Evolutionary conservation across 2,797 vertebrate species (phyloP).

Genomic region (Cuniculus paca): DNA sequence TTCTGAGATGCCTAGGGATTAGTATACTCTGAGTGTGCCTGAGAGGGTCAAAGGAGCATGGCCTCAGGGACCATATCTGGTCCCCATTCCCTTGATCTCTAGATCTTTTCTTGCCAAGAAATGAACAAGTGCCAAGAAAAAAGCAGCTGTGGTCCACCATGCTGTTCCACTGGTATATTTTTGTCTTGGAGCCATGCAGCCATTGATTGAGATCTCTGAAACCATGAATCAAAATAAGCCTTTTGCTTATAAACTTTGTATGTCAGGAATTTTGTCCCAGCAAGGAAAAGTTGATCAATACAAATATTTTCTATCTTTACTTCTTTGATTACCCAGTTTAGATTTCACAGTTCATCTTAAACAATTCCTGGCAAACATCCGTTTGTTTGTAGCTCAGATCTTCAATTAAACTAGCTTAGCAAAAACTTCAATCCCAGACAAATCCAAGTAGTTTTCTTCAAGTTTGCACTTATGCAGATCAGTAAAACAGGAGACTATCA

Average conservation of each 20-base stretch:
- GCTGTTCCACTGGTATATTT: background rate
- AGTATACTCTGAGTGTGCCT: background rate
- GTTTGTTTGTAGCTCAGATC: background rate
- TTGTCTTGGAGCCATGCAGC: background rate
- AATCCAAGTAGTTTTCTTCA: background rate
- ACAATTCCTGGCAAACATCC: background rate
- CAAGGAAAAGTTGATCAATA: background rate
- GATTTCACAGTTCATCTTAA: background rate
- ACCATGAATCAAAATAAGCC: background rate
- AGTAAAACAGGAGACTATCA: slow-evolving; percentile 4
- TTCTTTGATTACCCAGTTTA: background rate
- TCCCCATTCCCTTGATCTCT: background rate
- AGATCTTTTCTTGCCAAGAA: background rate
- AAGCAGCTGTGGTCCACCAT: background rate
- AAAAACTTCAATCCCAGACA: background rate
- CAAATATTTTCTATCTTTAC: background rate
- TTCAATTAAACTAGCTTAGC: background rate
- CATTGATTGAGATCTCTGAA: background rate
- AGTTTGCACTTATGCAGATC: background rate
- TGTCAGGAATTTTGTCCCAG: background rate
- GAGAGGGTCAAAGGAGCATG: background rate
- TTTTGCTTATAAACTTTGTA: background rate
- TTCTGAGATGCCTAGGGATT: background rate
- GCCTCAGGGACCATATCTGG: background rate
- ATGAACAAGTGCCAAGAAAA: background rate